These are phyloP conservation scores for Eulemur mongoz DNA, from an alignment of 2,797 vertebrate genomes.

Conservation along the genomic window DNA sequence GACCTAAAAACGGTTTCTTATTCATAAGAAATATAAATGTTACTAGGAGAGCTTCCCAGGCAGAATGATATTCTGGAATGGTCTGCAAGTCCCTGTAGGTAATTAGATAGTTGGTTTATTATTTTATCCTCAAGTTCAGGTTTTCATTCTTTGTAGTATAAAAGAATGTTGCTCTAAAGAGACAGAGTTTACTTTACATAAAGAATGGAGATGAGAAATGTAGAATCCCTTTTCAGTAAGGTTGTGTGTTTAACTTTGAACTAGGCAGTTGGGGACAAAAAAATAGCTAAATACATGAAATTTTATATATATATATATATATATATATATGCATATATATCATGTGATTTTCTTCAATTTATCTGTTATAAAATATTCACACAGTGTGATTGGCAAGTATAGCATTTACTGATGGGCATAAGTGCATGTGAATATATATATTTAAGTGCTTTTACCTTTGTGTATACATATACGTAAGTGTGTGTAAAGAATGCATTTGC, in stretches of 20 bases:
- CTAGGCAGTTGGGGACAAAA: neutral
- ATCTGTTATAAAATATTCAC: neutral
- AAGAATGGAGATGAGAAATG: neutral
- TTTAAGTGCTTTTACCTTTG: neutral
- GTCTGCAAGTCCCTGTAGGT: neutral
- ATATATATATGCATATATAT: too few relatives aligned
- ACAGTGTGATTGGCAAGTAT: neutral
- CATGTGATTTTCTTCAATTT: neutral
- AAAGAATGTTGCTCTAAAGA: neutral
- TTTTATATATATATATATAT: neutral
- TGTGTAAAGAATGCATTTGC: neutral
- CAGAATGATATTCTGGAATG: neutral
- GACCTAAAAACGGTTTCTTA: neutral
- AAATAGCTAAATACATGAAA: neutral
- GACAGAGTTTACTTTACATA: neutral
- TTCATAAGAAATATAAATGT: neutral
- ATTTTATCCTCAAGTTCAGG: neutral
- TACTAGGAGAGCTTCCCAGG: neutral
- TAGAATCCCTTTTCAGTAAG: neutral
- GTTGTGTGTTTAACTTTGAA: neutral
- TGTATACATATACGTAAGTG: neutral
- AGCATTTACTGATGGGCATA: neutral
- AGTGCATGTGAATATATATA: neutral
- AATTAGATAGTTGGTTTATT: neutral
- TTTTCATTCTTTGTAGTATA: slow-evolving; percentile 21